These are phyloP conservation scores for Mormyrus hasselquistii DNA, from an alignment of 2,797 vertebrate genomes.

Conservation along the genomic window DNA sequence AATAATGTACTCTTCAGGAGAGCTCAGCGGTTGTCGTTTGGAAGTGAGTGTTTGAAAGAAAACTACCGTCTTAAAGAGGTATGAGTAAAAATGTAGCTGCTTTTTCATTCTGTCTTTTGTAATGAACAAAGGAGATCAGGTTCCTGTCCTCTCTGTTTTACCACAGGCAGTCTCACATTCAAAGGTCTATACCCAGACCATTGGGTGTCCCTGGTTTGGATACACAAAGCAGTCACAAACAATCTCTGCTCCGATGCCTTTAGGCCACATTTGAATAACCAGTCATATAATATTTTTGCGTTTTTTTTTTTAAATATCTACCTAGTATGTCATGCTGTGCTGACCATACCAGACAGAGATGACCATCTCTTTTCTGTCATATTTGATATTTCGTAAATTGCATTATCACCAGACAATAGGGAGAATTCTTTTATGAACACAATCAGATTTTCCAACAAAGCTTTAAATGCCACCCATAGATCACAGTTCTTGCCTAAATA, in stretches of 20 bases:
- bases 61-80: no score
- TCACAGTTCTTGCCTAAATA: not conserved
- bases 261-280: not conserved
- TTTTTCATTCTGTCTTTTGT: not conserved
- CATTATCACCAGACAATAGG: not conserved
- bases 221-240: not conserved
- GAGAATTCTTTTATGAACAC: not conserved
- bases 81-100: not conserved
- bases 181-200: not conserved
- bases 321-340: not conserved
- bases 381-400: not conserved
- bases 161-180: not conserved
- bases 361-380: not conserved
- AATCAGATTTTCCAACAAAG: constrained; percentile 9
- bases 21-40: no score
- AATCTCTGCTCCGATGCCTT: not conserved
- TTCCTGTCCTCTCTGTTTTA: not conserved
- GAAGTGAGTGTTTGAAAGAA: no score
- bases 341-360: not conserved
- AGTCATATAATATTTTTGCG: not conserved
- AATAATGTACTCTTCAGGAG: no score
- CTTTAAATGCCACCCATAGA: constrained; percentile 11
- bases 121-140: not conserved
- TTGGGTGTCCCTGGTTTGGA: not conserved
- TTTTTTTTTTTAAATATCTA: not conserved